Conservation (phyloP, 1,140 invertebrate species). For the Watersipora subatra region DNA sequence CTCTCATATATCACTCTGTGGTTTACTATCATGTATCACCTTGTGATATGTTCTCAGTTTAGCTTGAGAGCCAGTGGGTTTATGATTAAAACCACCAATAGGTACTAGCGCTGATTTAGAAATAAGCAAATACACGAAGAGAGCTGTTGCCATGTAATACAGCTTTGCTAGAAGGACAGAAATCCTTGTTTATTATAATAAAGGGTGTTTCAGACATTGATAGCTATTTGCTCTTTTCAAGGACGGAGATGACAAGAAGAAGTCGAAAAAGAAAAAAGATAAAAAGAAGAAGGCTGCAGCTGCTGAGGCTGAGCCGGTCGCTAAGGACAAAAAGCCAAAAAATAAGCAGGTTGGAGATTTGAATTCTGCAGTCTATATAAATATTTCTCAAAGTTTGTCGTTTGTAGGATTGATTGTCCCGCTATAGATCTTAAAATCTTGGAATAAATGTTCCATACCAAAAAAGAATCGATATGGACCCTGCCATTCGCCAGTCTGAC, state of each 20-base stretch:
- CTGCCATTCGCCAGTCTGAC: too few relatives aligned
- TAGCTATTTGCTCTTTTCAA: constrained; percentile 25
- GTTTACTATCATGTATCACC: too few relatives aligned
- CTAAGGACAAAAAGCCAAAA: constrained; percentile 1
- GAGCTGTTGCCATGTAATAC: neutral
- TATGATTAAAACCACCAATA: neutral
- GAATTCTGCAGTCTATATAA: too few relatives aligned
- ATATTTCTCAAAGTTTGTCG: neutral
- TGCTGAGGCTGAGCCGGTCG: neutral
- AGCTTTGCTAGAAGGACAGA: neutral
- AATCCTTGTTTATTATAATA: constrained; percentile 6
- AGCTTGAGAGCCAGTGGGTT: too few relatives aligned
- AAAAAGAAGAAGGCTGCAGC: constrained; percentile 39
- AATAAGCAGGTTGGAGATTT: constrained; percentile 1
- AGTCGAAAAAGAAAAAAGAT: constrained; percentile 13
- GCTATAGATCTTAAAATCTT: too few relatives aligned
- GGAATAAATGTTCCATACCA: too few relatives aligned
- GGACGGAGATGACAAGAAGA: constrained; percentile 45
- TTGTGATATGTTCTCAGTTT: too few relatives aligned
- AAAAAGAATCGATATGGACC: too few relatives aligned
- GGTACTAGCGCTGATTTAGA: neutral
- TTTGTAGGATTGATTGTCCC: neutral
- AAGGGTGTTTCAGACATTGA: constrained; percentile 32
- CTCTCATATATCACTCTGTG: too few relatives aligned
- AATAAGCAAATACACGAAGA: neutral